Evolutionary conservation across 2,888 invertebrate genomes (phyloP).

Genomic region (Drosophila suboccidentalis): DNA sequence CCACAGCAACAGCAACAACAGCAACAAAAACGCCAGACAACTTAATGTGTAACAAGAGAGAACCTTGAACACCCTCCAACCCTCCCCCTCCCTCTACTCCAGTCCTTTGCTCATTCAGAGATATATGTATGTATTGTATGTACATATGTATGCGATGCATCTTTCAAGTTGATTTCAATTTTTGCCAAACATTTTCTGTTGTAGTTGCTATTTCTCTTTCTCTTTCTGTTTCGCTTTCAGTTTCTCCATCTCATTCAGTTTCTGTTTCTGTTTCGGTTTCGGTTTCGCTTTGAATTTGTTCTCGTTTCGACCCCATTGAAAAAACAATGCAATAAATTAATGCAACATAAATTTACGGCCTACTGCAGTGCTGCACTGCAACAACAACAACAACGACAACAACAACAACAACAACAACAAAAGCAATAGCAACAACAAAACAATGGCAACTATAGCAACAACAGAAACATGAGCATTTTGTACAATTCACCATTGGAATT

Average conservation of each 20-base stretch:
- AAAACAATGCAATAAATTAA: conserved; percentile 74
- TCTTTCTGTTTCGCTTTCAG: background rate
- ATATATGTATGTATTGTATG: conserved; percentile 1
- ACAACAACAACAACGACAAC: conserved; percentile 29
- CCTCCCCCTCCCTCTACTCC: background rate
- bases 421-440: conserved; percentile 6
- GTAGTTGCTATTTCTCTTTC: conserved; percentile 9
- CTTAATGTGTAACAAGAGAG: conserved; percentile 63
- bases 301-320: conserved; percentile 30
- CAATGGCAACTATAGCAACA: conserved; percentile 11
- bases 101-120: background rate
- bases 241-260: background rate
- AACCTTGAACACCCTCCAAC: conserved; percentile 29
- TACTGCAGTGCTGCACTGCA: conserved; percentile 70
- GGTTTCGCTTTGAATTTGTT: conserved; percentile 13
- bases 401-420: conserved; percentile 5
- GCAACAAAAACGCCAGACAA: conserved; percentile 53
- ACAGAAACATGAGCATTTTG: conserved; percentile 18
- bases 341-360: conserved; percentile 77
- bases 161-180: conserved; percentile 58
- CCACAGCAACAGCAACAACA: conserved; percentile 43
- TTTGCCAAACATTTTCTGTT: conserved; percentile 40
- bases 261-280: background rate
- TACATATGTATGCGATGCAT: conserved; percentile 2
- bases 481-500: conserved; percentile 23